Conservation (phyloP, 2,113 vertebrate species). For the Dasypus novemcinctus region DNA sequence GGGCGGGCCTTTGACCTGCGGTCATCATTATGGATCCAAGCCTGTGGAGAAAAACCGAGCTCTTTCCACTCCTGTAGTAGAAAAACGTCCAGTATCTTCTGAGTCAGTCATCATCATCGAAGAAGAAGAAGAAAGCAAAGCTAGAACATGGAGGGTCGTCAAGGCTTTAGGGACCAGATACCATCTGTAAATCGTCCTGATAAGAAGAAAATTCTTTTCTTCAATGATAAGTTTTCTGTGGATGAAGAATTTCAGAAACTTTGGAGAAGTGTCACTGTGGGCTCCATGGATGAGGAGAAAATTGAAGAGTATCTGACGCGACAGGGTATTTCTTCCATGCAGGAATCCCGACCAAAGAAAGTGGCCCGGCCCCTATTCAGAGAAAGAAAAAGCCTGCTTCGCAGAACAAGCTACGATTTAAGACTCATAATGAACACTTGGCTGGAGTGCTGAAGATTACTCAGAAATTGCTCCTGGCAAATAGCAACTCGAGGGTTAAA, state of each 20-base stretch:
- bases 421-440: slow-evolving; percentile 98
- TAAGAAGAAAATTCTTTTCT: slow-evolving; percentile 98
- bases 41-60: slow-evolving; percentile 93
- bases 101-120: slow-evolving; percentile 91
- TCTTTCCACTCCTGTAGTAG: slow-evolving; percentile 93
- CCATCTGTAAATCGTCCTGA: slow-evolving; percentile 95
- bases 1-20: not conserved
- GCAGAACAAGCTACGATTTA: slow-evolving; percentile 96
- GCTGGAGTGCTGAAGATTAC: slow-evolving; percentile 98
- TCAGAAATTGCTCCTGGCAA: slow-evolving; percentile 92
- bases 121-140: slow-evolving; percentile 95
- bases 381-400: slow-evolving; percentile 94
- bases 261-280: slow-evolving; percentile 97
- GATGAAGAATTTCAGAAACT: slow-evolving; percentile 99
- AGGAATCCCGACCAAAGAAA: slow-evolving; percentile 98
- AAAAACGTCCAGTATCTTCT: slow-evolving; percentile 89
- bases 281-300: slow-evolving; percentile 98
- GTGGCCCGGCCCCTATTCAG: slow-evolving; percentile 92
- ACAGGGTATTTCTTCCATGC: slow-evolving; percentile 99
- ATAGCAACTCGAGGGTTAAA: slow-evolving; percentile 78
- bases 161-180: slow-evolving; percentile 98
- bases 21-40: slow-evolving; percentile 93
- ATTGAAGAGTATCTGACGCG: slow-evolving; percentile 98
- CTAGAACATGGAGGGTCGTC: slow-evolving; percentile 92
- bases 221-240: slow-evolving; percentile 96